Percentiles rank a stretch among this genome's conserved stretches.
These are phyloP conservation scores for Nothocercus nigrocapillus DNA, from an alignment of 2,113 vertebrate genomes.

Conservation along the genomic window DNA sequence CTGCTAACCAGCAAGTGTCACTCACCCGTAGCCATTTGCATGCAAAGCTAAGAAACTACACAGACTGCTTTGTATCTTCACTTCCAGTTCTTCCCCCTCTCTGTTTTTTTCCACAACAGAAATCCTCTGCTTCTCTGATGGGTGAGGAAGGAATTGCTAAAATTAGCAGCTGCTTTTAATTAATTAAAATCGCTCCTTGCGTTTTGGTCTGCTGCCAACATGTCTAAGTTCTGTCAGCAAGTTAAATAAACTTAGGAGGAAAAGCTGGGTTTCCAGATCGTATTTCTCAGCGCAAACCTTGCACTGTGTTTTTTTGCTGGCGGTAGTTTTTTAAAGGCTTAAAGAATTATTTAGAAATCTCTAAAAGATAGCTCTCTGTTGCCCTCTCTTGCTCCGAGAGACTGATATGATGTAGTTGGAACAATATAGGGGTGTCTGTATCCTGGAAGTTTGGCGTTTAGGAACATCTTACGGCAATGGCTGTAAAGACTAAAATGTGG, in stretches of 20 bases:
- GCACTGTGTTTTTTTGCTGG: neutral
- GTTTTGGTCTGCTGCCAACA: neutral
- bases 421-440: fast-evolving
- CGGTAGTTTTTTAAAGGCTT: neutral
- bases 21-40: neutral
- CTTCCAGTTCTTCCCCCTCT: neutral
- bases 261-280: neutral
- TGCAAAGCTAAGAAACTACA: neutral
- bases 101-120: neutral
- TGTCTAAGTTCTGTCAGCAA: neutral
- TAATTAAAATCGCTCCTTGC: neutral
- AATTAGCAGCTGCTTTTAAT: slow-evolving; percentile 35
- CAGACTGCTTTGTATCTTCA: neutral
- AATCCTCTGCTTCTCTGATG: neutral
- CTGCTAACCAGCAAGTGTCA: neutral
- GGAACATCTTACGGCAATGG: neutral
- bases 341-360: slow-evolving; percentile 4
- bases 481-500: neutral
- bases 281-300: slow-evolving; percentile 6
- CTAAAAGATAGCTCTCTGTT: slow-evolving; percentile 57
- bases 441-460: neutral
- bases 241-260: slow-evolving; percentile 14
- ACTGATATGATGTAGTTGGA: neutral
- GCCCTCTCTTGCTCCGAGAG: slow-evolving; percentile 63
- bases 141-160: neutral